Evolutionary conservation across 2,888 invertebrate species (phyloP).

Genomic region (Acanthococcus lagerstroemiae): DNA sequence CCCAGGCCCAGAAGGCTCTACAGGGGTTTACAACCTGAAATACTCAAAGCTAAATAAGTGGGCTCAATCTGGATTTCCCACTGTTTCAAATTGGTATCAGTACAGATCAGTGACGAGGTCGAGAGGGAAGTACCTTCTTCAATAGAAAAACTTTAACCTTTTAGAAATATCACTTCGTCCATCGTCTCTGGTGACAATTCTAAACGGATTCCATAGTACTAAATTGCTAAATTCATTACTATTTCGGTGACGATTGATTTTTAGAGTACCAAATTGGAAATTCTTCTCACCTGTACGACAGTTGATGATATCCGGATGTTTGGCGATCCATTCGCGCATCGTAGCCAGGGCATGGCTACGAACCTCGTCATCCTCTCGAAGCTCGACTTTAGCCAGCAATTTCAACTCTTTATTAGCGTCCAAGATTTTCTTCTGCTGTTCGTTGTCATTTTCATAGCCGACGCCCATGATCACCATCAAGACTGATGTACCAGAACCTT

Average conservation of each 20-base stretch:
- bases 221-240: too few relatives aligned
- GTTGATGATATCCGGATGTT: conserved; percentile 69
- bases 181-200: too few relatives aligned
- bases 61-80: too few relatives aligned
- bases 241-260: conserved; percentile 18
- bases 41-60: too few relatives aligned
- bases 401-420: conserved; percentile 49
- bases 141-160: too few relatives aligned
- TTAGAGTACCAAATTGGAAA: conserved; percentile 6
- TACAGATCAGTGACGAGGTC: too few relatives aligned
- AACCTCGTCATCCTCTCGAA: conserved; percentile 67
- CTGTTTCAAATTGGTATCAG: too few relatives aligned
- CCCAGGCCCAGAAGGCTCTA: too few relatives aligned
- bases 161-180: too few relatives aligned
- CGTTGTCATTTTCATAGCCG: conserved; percentile 30
- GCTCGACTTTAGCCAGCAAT: conserved; percentile 57
- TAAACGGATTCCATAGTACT: too few relatives aligned
- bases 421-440: conserved; percentile 36
- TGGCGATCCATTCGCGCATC: conserved; percentile 70
- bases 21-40: too few relatives aligned
- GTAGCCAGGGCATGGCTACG: conserved; percentile 64
- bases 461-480: conserved; percentile 31
- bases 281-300: conserved; percentile 67
- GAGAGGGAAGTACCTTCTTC: too few relatives aligned
- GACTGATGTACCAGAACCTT: not conserved